Base-by-base conservation (phyloP, 2,888 invertebrate genomes). In the Spilosoma lubricipeda region DNA sequence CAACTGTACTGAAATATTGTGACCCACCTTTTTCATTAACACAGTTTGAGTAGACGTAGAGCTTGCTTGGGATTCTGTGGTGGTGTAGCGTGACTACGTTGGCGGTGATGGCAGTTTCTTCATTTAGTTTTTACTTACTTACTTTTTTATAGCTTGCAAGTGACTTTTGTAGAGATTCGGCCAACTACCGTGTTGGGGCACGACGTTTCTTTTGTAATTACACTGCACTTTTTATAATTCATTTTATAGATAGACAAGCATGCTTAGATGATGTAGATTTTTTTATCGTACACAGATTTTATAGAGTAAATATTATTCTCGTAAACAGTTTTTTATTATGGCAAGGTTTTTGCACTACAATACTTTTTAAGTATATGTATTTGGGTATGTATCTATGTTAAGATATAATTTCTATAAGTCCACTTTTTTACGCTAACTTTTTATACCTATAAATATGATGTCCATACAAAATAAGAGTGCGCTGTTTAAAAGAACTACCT, bases 51-150 rank as follows among this genome's bases (percentile, higher is more conserved):
- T 93, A 92, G 91, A 84, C 68, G 75, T 92, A 93, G 91, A 86
- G 94, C 93, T 94, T 94, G 95, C 95, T 95, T 94, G 92, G 93
- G 91, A 86, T 87, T 78, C 89, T 92, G 89, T 90, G 90, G 90
- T 87, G 90, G 90, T 88, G 81, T 85, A 84, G 86, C 82, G 89
- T 77, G 86, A 83, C 83, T 86, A 83, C 87, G 87, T 85, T 86
- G 81, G 86, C 88, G 94, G 94, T 94, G 93, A 90, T 89, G 94
- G 94, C 86, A 82, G 82, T 81, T 68, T 70, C 73, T 78, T 80
- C 77, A 75, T 73, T 36, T 79, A 82, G 75, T 71, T 73, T 70
- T n/a, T n/a, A n/a, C n/a, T n/a, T 23, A 77, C 72, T n/a, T n/a
- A n/a, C 72, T 75, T 76, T 83, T 82, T 80, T 82, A 74, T 80